phyloP scores from a whole-genome alignment of 2,888 invertebrate genomes.

The Teleiodes luculella region DNA sequence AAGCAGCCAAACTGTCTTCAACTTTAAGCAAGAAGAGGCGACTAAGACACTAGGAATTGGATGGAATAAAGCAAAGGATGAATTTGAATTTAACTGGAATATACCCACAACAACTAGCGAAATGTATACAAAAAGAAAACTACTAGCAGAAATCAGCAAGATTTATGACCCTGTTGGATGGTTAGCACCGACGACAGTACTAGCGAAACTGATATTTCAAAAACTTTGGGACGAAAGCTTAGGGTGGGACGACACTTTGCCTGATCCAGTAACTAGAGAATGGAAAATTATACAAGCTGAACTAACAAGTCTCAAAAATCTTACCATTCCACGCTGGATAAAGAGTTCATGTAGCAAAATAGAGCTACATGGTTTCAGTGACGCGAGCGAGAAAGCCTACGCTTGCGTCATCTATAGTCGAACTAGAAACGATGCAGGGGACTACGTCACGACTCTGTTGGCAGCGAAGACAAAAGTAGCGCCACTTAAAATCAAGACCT shows the following conservation, averaged over 20 bases:
- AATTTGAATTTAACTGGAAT: not conserved
- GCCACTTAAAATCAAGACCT: too few species aligned
- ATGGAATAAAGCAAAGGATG: not conserved
- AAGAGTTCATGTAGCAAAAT: not conserved
- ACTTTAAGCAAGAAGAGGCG: not conserved
- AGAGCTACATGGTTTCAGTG: not conserved
- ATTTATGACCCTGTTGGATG: not conserved
- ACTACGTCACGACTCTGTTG: too few species aligned
- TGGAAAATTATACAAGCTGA: not conserved
- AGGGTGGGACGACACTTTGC: not conserved
- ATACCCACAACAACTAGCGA: not conserved
- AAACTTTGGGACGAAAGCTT: not conserved
- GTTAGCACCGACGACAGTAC: not conserved
- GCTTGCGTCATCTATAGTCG: too few species aligned
- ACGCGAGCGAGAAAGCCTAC: not conserved
- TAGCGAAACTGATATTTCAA: not conserved
- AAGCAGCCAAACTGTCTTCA: not conserved
- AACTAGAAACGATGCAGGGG: too few species aligned
- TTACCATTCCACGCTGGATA: not conserved
- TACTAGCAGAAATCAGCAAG: not conserved
- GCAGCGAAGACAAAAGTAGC: too few species aligned
- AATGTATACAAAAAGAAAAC: not conserved
- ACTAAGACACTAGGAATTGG: not conserved
- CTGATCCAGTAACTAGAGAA: not conserved
- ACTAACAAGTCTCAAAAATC: not conserved